Conservation (phyloP, 2,113 vertebrate species). For the Ammodytes marinus region DNA sequence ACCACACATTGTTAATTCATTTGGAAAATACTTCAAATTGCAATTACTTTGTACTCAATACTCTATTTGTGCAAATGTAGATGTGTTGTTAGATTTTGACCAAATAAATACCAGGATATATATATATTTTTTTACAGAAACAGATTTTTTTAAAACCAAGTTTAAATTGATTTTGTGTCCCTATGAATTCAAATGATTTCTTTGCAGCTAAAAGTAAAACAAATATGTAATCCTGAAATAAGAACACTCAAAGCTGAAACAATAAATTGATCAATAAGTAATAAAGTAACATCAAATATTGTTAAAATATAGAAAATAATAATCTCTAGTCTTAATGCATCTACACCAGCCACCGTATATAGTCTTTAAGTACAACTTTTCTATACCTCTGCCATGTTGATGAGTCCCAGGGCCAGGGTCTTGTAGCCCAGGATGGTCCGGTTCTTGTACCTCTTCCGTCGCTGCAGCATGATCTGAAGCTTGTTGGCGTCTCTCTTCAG, state of each 20-base stretch:
- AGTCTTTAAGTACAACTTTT: neutral
- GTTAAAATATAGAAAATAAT: no score
- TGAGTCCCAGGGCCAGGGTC: constrained; percentile 91
- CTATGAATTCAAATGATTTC: neutral
- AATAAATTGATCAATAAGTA: neutral
- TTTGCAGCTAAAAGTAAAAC: no score
- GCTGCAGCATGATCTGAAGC: constrained; percentile 94
- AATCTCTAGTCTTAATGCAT: no score
- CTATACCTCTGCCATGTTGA: constrained; percentile 95
- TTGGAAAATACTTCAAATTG: neutral
- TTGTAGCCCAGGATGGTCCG: constrained; percentile 96
- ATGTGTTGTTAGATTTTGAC: no score
- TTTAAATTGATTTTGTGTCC: neutral
- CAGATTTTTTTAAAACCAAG: neutral
- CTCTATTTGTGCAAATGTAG: neutral
- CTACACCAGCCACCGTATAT: no score
- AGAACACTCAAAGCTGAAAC: neutral
- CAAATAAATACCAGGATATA: neutral
- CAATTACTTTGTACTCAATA: no score
- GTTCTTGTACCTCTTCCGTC: constrained; percentile 94
- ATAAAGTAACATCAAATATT: no score
- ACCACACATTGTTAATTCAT: neutral
- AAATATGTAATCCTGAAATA: neutral
- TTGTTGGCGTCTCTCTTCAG: constrained; percentile 94
- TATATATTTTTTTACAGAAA: neutral